These are phyloP conservation scores for Hippocampus comes DNA, from an alignment of 2,113 vertebrate genomes.

Conservation along the genomic window DNA sequence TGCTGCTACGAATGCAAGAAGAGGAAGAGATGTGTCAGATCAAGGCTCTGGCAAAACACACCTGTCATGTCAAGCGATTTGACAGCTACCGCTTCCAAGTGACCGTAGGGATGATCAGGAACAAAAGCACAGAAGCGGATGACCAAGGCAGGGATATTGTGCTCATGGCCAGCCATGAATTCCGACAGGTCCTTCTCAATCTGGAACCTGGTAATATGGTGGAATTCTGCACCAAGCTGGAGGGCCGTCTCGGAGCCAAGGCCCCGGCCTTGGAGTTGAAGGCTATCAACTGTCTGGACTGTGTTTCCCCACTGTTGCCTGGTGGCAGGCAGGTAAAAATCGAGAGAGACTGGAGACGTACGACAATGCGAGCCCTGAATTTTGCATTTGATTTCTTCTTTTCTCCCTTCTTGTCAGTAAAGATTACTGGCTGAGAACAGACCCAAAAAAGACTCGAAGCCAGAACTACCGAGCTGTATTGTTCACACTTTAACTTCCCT, in stretches of 20 bases:
- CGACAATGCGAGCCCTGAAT: slow-evolving; percentile 80
- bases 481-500: neutral
- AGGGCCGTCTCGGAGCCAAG: slow-evolving; percentile 86
- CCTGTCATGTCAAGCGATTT: slow-evolving; percentile 90
- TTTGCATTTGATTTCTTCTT: slow-evolving; percentile 98
- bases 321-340: slow-evolving; percentile 85
- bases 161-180: slow-evolving; percentile 89
- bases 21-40: slow-evolving; percentile 88
- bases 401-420: slow-evolving; percentile 87
- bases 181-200: slow-evolving; percentile 82
- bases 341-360: slow-evolving; percentile 88
- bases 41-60: slow-evolving; percentile 82
- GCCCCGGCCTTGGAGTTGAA: slow-evolving; percentile 90
- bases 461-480: neutral
- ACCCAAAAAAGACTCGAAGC: neutral
- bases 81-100: slow-evolving; percentile 92
- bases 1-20: slow-evolving; percentile 61
- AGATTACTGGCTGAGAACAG: slow-evolving; percentile 45
- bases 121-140: slow-evolving; percentile 48
- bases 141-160: slow-evolving; percentile 86
- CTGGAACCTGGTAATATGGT: slow-evolving; percentile 84
- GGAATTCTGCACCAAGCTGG: slow-evolving; percentile 93
- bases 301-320: slow-evolving; percentile 75
- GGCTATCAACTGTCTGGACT: slow-evolving; percentile 91
- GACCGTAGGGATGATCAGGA: slow-evolving; percentile 80